phyloP scores from a whole-genome alignment of 2,797 vertebrate species.

The Pteropus rufus region DNA sequence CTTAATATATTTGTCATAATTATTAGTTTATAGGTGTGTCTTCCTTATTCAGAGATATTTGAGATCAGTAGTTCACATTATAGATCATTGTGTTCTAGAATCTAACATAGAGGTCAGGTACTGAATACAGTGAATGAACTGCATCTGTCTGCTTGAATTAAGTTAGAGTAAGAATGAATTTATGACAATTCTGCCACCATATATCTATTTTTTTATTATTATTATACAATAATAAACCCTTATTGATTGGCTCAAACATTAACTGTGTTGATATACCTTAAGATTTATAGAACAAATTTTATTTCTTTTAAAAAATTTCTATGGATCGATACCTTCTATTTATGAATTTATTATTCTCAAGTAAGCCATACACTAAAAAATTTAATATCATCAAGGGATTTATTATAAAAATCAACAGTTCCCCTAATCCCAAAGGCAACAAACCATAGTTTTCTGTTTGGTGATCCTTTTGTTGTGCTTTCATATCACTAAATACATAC shows the following conservation, averaged over 20 bases:
- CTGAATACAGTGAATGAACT: not conserved
- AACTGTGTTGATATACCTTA: not conserved
- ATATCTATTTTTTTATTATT: not conserved
- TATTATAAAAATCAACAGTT: not conserved
- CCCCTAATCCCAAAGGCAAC: not conserved
- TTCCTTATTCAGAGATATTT: not conserved
- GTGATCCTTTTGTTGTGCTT: not conserved
- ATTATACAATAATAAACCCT: not conserved
- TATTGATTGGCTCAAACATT: not conserved
- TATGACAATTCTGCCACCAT: not conserved
- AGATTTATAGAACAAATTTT: not conserved
- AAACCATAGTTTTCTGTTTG: not conserved
- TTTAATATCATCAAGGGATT: not conserved
- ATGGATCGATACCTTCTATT: not conserved
- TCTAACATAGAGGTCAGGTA: not conserved
- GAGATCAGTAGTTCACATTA: not conserved
- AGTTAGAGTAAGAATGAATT: not conserved
- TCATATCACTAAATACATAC: not conserved
- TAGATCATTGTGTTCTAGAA: not conserved
- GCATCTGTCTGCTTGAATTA: not conserved
- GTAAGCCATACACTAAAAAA: not conserved
- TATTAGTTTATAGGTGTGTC: not conserved
- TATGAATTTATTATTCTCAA: not conserved
- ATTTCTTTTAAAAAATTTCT: not conserved
- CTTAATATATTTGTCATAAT: not conserved